These are phyloP conservation scores for Leptopilina clavipes DNA, from an alignment of 1,140 invertebrate species.

Conservation along the genomic window DNA sequence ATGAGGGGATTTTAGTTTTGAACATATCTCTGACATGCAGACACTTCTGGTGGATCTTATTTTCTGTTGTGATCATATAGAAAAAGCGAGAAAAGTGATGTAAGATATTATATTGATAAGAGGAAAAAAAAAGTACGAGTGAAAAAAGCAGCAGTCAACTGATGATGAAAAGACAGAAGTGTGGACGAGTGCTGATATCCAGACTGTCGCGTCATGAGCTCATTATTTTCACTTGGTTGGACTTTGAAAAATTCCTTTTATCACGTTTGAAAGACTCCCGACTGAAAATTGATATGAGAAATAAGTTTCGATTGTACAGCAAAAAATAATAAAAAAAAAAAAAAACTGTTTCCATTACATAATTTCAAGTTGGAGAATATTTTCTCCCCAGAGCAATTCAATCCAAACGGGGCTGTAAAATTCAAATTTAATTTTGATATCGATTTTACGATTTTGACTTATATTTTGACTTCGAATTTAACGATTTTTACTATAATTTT, in stretches of 20 bases:
- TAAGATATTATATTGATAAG: slow-evolving; percentile 29
- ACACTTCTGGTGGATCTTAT: slow-evolving; percentile 2
- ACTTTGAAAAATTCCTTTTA: slow-evolving; percentile 17
- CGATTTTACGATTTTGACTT: no score
- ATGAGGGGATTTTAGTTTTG: slow-evolving; percentile 1
- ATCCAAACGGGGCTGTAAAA: no score
- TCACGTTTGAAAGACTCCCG: not conserved
- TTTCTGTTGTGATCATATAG: slow-evolving; percentile 6
- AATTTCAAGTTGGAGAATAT: no score
- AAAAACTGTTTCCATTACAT: no score
- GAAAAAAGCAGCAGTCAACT: slow-evolving; percentile 4
- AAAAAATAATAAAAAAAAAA: not conserved
- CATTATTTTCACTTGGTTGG: slow-evolving; percentile 4
- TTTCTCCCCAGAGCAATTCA: no score
- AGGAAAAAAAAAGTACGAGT: not conserved
- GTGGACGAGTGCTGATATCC: slow-evolving; percentile 25
- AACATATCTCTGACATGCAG: slow-evolving; percentile 27
- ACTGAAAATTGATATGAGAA: no score
- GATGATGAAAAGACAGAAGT: slow-evolving; percentile 18
- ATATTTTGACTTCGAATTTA: no score
- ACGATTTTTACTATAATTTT: no score
- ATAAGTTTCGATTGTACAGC: not conserved
- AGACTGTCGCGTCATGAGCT: slow-evolving; percentile 14
- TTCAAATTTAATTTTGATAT: no score
- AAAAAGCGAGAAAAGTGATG: slow-evolving; percentile 12